These are phyloP conservation scores for Mya arenaria DNA, from an alignment of 1,140 invertebrate genomes.

Conservation along the genomic window DNA sequence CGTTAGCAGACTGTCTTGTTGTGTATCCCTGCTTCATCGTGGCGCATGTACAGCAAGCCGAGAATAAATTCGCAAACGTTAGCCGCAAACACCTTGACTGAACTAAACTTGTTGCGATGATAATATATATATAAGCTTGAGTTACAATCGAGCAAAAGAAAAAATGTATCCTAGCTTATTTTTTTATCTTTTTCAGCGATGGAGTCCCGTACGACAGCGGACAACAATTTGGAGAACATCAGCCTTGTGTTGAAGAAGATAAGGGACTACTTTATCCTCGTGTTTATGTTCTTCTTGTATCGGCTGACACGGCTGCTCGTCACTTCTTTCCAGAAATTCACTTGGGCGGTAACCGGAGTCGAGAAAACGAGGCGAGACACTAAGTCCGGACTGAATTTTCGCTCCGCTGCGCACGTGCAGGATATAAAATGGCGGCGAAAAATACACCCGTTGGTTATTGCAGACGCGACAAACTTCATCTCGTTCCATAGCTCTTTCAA, in stretches of 20 bases:
- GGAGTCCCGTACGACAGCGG: slow-evolving; percentile 57
- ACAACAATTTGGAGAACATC: slow-evolving; percentile 74
- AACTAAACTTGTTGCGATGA: too few species aligned
- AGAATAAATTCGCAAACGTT: too few species aligned
- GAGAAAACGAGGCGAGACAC: slow-evolving; percentile 73
- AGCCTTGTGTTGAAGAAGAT: slow-evolving; percentile 72
- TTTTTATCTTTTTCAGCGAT: slow-evolving; percentile 46
- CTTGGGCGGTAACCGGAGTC: slow-evolving; percentile 76
- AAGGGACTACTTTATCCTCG: slow-evolving; percentile 69
- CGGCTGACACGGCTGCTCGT: slow-evolving; percentile 69
- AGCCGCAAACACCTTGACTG: too few species aligned
- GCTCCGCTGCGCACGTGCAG: slow-evolving; percentile 76
- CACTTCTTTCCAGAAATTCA: slow-evolving; percentile 74
- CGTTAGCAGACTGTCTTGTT: too few species aligned
- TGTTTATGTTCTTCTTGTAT: slow-evolving; percentile 69
- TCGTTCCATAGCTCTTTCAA: slow-evolving; percentile 75
- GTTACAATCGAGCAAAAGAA: too few species aligned
- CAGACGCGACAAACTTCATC: slow-evolving; percentile 74
- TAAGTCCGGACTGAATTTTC: slow-evolving; percentile 72
- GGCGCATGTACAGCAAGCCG: too few species aligned
- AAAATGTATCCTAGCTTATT: background rate
- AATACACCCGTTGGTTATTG: slow-evolving; percentile 66
- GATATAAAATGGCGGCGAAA: slow-evolving; percentile 76
- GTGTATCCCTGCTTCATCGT: too few species aligned
- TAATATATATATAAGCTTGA: too few species aligned